Evolutionary conservation across 1,140 invertebrate genomes (phyloP).

Genomic region (Contarinia nasturtii): DNA sequence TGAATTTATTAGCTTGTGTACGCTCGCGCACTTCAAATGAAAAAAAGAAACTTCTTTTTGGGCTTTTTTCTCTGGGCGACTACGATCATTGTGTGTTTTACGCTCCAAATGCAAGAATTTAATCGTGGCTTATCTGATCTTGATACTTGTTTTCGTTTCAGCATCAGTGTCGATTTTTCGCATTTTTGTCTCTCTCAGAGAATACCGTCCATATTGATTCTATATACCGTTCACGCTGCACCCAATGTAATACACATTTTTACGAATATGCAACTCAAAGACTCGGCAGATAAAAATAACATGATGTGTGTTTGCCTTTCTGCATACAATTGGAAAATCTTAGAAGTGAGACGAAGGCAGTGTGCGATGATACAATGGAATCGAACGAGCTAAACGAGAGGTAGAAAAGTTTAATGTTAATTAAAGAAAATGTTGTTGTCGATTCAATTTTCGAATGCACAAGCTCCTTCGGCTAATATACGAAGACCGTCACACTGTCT

Average conservation of each 20-base stretch:
- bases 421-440: too few species aligned
- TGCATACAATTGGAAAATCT: too few species aligned
- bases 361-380: too few species aligned
- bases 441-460: too few species aligned
- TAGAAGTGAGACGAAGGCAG: too few species aligned
- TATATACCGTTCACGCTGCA: neutral
- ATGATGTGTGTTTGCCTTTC: too few species aligned
- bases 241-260: conserved; percentile 5
- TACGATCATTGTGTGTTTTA: neutral
- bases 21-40: conserved; percentile 3
- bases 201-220: too few species aligned
- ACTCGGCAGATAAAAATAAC: too few species aligned
- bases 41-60: neutral
- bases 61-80: conserved; percentile 2
- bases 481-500: too few species aligned
- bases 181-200: conserved; percentile 5
- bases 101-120: neutral
- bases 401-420: too few species aligned
- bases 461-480: too few species aligned
- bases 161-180: conserved; percentile 9
- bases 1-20: neutral
- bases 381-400: too few species aligned
- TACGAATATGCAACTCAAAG: neutral
- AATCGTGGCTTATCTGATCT: neutral
- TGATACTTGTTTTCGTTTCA: conserved; percentile 11